Evolutionary conservation across 2,888 invertebrate species (phyloP).

Genomic region (Acleris laterana): DNA sequence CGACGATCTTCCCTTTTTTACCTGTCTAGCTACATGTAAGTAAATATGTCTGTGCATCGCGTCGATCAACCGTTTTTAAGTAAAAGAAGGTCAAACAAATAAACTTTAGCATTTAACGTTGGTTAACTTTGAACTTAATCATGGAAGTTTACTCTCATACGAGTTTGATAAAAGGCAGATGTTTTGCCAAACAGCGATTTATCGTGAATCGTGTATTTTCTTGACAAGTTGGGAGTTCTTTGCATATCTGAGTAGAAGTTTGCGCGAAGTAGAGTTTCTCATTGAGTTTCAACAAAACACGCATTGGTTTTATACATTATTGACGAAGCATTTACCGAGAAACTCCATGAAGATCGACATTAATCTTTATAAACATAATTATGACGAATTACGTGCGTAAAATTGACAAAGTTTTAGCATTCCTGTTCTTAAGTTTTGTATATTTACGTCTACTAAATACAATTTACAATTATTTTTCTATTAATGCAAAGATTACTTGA

Average conservation of each 20-base stretch:
- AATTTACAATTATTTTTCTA: too few relatives aligned
- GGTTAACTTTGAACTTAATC: background rate
- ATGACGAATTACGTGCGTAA: too few relatives aligned
- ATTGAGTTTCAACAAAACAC: background rate
- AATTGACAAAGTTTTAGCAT: too few relatives aligned
- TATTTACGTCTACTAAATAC: too few relatives aligned
- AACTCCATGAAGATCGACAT: background rate
- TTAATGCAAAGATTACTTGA: too few relatives aligned
- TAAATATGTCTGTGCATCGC: too few relatives aligned
- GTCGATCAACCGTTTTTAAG: too few relatives aligned
- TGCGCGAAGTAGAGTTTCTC: background rate
- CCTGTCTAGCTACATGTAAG: too few relatives aligned
- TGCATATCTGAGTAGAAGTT: conserved; percentile 3
- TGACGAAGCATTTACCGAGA: background rate
- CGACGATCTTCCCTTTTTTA: background rate
- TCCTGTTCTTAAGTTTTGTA: too few relatives aligned
- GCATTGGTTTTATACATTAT: background rate
- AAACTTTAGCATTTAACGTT: too few relatives aligned
- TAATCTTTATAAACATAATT: too few relatives aligned
- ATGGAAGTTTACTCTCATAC: background rate
- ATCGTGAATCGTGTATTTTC: background rate
- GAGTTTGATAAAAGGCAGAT: background rate
- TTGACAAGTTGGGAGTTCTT: background rate
- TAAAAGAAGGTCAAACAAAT: too few relatives aligned
- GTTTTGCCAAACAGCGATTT: background rate